Evolutionary conservation across 2,888 invertebrate species (phyloP), one percentile per base, ranked within the genome.

Genomic region (Apodemia duryi): DNA sequence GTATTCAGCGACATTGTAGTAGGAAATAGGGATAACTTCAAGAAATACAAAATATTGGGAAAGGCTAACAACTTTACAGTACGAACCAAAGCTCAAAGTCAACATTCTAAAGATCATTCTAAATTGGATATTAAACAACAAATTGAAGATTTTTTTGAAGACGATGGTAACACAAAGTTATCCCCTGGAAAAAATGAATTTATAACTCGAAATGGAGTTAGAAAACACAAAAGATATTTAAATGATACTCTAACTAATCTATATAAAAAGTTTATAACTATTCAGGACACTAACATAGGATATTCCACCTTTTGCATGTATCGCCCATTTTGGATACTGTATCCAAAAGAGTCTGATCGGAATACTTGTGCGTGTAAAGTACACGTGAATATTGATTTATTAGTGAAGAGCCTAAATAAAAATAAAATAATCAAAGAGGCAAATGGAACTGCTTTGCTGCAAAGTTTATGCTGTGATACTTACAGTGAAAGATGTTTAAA

Each of bases 241-340:
- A 41, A 43, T 2, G 67, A 66, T 43, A 68, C 66, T 11, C 63
- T 70, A 49, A 63, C 32, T 49, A 67, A 67, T 51, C 65, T 69
- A 46, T 63, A 68, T 52, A 67, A 66, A 64, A 67, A 66, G 60
- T 68, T 66, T 63, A 54, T 67, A 49, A 11, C 11, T 11, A 11
- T 49, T 11, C 49, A 49, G n/a, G n/a, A 10, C n/a, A 49, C 4
- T 49, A 49, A 64, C 29, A 64, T 69, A 49, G 63, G 63, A 51
- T 70, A 71, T 65, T 63, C 63, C 21, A 68, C 66, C 35, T 71
- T 71, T 32, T 71, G 71, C 38, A 67, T 67, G 43, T 51, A 67
- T 65, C 69, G 68, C 7, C 68, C 69, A 63, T 70, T 71, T 71
- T 71, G 70, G 69, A 61, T 69, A 43, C 46, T 71, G 35, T 57